These are phyloP conservation scores for Campylomormyrus numenius DNA, from an alignment of 2,113 vertebrate genomes.

Conservation along the genomic window DNA sequence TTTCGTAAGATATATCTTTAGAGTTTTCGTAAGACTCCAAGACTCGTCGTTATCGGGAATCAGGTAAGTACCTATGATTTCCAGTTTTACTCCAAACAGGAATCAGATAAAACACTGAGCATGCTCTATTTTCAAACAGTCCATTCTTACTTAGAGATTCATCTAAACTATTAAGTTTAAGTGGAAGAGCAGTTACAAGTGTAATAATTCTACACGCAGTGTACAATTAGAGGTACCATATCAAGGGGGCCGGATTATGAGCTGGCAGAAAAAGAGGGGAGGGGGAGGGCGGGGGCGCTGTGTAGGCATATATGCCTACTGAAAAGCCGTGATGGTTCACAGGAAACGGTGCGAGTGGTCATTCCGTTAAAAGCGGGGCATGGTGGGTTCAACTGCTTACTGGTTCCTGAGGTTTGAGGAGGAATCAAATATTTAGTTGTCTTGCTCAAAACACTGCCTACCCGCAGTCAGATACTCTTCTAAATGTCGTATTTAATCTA, in stretches of 20 bases:
- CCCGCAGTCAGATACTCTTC: not conserved
- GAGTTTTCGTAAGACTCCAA: no score
- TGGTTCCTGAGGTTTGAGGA: not conserved
- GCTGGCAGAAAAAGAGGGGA: not conserved
- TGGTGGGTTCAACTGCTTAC: not conserved
- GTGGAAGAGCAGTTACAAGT: not conserved
- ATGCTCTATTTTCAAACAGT: not conserved
- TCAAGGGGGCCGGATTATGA: not conserved
- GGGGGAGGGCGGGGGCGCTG: no score
- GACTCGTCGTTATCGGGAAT: no score
- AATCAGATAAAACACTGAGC: not conserved
- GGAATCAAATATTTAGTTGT: not conserved
- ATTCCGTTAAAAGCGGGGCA: not conserved
- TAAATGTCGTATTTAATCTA: not conserved
- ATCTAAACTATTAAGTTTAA: not conserved
- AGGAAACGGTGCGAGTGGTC: not conserved
- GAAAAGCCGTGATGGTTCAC: not conserved
- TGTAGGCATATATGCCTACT: not conserved
- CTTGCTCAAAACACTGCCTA: not conserved
- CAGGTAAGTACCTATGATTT: not conserved
- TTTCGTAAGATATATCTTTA: no score
- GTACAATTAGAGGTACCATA: not conserved
- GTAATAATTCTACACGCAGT: not conserved
- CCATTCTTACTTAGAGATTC: not conserved
- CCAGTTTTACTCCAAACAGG: not conserved